Evolutionary conservation across 2,113 vertebrate species (phyloP).

Genomic region (Ifrita kowaldi): DNA sequence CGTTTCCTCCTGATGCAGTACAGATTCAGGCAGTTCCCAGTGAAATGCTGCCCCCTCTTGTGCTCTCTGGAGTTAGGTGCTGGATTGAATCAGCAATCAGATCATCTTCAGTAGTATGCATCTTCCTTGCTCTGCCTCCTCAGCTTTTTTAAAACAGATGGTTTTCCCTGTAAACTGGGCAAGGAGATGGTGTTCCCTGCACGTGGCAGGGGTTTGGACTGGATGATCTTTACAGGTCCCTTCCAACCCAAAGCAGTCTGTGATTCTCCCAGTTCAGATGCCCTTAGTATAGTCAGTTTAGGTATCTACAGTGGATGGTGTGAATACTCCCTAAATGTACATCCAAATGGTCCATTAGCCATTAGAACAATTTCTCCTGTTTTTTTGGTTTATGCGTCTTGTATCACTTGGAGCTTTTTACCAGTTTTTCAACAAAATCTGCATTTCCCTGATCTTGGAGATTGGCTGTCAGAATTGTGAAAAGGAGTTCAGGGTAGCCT

Average conservation of each 20-base stretch:
- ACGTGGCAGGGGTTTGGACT: rapidly evolving
- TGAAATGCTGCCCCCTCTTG: slow-evolving; percentile 50
- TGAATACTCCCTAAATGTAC: not conserved
- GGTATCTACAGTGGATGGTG: not conserved
- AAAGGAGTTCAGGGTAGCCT: not conserved
- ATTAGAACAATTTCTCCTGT: not conserved
- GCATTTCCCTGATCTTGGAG: not conserved
- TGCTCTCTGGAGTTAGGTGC: not conserved
- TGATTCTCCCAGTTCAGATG: not conserved
- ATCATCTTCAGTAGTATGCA: not conserved
- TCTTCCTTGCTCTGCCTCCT: not conserved
- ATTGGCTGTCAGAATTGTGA: not conserved
- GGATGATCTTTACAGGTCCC: not conserved
- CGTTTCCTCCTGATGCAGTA: rapidly evolving
- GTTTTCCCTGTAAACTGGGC: not conserved
- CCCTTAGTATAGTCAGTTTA: not conserved
- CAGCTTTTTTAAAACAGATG: not conserved
- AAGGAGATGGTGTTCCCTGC: not conserved
- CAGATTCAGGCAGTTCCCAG: not conserved
- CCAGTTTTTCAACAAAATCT: not conserved
- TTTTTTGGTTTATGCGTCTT: not conserved
- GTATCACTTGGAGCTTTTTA: not conserved
- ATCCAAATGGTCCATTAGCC: not conserved
- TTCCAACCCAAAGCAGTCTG: not conserved
- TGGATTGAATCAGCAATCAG: not conserved